Percentiles rank a stretch among this genome's conserved stretches.
phyloP scores from a whole-genome alignment of 2,888 invertebrate species.

The Prostheceraeus crozeri region DNA sequence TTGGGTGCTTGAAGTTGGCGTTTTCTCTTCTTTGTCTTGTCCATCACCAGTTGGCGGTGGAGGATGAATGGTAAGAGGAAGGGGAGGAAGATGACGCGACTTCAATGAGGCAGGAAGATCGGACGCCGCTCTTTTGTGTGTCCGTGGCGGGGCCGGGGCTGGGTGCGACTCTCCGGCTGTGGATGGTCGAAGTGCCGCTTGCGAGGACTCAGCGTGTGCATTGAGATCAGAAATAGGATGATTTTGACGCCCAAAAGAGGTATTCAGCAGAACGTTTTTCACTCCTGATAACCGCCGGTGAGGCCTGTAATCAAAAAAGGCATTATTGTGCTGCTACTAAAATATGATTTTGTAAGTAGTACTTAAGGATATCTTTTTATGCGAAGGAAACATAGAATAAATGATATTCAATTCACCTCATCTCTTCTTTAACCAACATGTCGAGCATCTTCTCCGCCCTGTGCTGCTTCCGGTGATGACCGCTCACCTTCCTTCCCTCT shows the following conservation, averaged over 20 bases:
- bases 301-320: constrained; percentile 46
- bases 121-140: constrained; percentile 70
- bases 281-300: no score
- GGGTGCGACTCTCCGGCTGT: constrained; percentile 36
- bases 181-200: no score
- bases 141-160: constrained; percentile 46
- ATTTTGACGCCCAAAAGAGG: no score
- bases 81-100: neutral
- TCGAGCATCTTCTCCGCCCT: constrained; percentile 19
- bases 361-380: no score
- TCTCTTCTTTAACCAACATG: constrained; percentile 21
- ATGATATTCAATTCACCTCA: neutral
- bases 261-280: no score
- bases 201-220: no score
- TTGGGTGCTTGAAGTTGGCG: neutral
- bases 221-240: no score
- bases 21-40: no score
- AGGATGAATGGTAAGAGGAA: neutral
- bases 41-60: neutral
- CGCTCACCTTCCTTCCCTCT: constrained; percentile 42
- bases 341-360: no score
- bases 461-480: constrained; percentile 39
- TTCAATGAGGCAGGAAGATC: constrained; percentile 65
- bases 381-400: neutral
- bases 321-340: no score